Evolutionary conservation across 2,888 invertebrate genomes (phyloP), one percentile per base, ranked within the genome.

Genomic region (Lasioglossum lativentre): DNA sequence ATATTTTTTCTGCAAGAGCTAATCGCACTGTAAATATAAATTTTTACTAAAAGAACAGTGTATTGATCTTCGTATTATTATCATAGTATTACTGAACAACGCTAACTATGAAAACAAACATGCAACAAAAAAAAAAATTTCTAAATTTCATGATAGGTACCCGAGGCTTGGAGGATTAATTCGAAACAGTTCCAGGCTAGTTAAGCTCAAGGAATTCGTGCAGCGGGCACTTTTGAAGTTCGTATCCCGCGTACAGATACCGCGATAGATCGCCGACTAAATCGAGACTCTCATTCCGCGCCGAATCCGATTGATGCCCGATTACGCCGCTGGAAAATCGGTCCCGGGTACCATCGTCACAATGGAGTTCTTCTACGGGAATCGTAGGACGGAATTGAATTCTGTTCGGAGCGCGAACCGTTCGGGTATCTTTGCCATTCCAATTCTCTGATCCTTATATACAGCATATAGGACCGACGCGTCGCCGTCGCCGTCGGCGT

Each of bases 321-420:
- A 56, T 80, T 81, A 80, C 63, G 42, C 52, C 68, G 74, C 34
- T 68, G 52, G 63, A 82, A 79, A 83, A 66, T 85, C 72, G 78
- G 68, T 19, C 75, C 75, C 70, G 75, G 68, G 47, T 34, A 78
- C 68, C 75, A 74, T 86, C 82, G 47, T 76, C 74, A 79, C 81
- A 77, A 82, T 84, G 66, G 66, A 75, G 52, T 80, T 59, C 81
- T 80, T 59, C 81, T 66, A 71, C 56, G 27, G 42, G 83, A 89
- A 82, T 87, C 81, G 85, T 82, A 87, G 78, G 52, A 82, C 23
- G 68, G 81, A 87, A 87, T 87, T 81, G 82, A 83, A 86, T 87
- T 80, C 72, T 78, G 78, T 76, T 42, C 66, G 16, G 30, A 75
- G 81, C 75, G 30, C 52, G 16, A 63, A 66, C 80, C 71, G 77